Base-by-base conservation (phyloP, 2,113 vertebrate genomes). In the Eurystomus gularis region DNA sequence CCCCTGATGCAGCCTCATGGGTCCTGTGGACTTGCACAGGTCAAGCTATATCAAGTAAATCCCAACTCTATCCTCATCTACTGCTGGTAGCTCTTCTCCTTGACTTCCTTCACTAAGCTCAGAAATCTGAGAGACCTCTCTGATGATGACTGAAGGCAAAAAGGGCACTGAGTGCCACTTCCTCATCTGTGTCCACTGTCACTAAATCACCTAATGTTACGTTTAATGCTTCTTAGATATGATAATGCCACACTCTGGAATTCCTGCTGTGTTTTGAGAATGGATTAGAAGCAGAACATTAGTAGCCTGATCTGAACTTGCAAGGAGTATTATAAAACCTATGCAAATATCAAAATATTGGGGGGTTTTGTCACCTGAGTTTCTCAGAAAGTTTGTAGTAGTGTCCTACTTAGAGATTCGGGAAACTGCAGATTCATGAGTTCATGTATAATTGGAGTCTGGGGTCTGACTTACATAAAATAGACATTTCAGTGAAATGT, bases 21-120 rank as follows among this genome's bases (percentile, higher is more conserved):
- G 0, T 87, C n/a, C n/a, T 29, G 21, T 29, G 10, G 17, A 23
- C 23, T 48, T 26, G 37, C 29, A 69, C 0, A 2, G 12, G 17
- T n/a, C 17, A 33, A 52, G 10, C 11, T n/a, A 10, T 13, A 11
- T 52, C 29, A n/a, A 28, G 19, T 9, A 42, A 78, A 40, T 3
- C 26, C 17, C 5, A 2, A 19, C 1, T 33, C 33, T 42, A 12
- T 11, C 19, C 46, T 65, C 26, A 58, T 21, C 24, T 17, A 9
- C 26, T 64, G 37, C 48, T 93, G 42, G 7, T 33, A 20, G 24
- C 20, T 35, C 26, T 40, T 49, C 9, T 48, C 6, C 29, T 37
- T 19, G 19, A 42, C 20, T 3, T 37, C 54, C 54, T 29, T 12
- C 54, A 19, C 51, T 26, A 28, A 18, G 16, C 17, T 40, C 21